Evolutionary conservation across 2,113 vertebrate genomes (phyloP), one percentile per base, ranked within the genome.

Genomic region (Puma concolor): DNA sequence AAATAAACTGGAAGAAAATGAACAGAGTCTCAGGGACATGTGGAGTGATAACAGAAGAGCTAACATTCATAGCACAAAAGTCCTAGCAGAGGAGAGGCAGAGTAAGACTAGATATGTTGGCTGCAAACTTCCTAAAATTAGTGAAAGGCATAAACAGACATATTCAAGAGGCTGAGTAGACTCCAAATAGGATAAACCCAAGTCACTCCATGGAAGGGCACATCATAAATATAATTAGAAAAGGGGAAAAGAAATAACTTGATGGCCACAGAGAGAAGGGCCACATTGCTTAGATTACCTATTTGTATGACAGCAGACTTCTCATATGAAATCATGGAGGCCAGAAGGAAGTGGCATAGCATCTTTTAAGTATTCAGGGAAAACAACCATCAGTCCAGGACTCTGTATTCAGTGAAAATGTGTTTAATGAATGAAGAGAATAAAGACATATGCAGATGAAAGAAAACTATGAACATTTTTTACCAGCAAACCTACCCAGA

Each of bases 111-210:
- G 64, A 66, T 41, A 27, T 33, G 15, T 81, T 82, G n/a, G 7
- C 57, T 71, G 31, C 74, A 67, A 93, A 33, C 15, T 31, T 80
- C 29, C 33, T 36, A 41, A 84, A 76, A 54, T 41, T 94, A 87
- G 27, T 95, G 41, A 94, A 94, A 97, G 29, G 15, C n/a, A 89
- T 83, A 72, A 86, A 83, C 38, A n/a, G 82, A 87, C 14, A 67
- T 80, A 87, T 80, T 91, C 2, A 93, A 96, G 54, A 95, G 66
- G 31, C 63, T 91, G 48, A 64, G 36, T 1, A 84, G 77, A 94
- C 48, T 85, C 19, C n/a, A 81, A 77, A 63, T 60, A 76, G 57
- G 48, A 69, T 94, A 64, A 91, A 85, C 33, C 19, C 19, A 63
- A 50, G 7, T 91, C 90, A 88, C 87, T 94, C n/a, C n/a, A 48